Base-by-base conservation (phyloP, 1,140 invertebrate species). In the Yoshiicerus persimilis region DNA sequence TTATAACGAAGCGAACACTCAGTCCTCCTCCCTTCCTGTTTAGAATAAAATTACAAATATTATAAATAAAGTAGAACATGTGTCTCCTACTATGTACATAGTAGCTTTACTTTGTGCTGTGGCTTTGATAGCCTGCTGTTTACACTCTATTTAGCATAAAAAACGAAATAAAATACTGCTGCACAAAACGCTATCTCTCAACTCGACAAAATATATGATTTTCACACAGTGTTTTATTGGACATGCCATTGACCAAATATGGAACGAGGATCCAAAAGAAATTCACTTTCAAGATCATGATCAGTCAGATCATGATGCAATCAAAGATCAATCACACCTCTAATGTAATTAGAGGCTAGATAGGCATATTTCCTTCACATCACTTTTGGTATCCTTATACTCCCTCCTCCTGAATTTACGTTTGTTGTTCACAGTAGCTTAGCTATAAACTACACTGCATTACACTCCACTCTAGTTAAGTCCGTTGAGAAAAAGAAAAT, bases 211-310 rank as follows among this genome's bases (percentile, higher is more conserved):
- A 77, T 38, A 23, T 34, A 38, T 80, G 32, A 36, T 36, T 80
- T 80, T 38, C 16, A n/a, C 75, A 80, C 75, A 9, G 30, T 80
- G 75, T 80, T 80, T 80, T 80, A 80, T 80, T 80, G 4, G 75
- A 80, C 75, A 80, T 80, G 32, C 75, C 32, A 80, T 34, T 70
- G 32, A 30, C 75, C 75, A 80, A 80, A 80, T 36, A 80, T 80
- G 75, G 75, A 8, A n/a, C 34, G 32, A 70, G 66, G 66, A 80
- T 80, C n/a, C 16, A 80, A 36, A 38, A 38, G 32, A 70, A 66
- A 70, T 70, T 70, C 64, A 80, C 34, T 80, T 80, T 80, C 75
- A 80, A 80, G 75, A 80, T 80, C 75, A 80, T 80, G 75, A 80
- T 80, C 75, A 80, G 8, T 34, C 32, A 80, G 13, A 80, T 80